Base-by-base conservation (phyloP, 2,888 invertebrate genomes). In the Macaria notata region DNA sequence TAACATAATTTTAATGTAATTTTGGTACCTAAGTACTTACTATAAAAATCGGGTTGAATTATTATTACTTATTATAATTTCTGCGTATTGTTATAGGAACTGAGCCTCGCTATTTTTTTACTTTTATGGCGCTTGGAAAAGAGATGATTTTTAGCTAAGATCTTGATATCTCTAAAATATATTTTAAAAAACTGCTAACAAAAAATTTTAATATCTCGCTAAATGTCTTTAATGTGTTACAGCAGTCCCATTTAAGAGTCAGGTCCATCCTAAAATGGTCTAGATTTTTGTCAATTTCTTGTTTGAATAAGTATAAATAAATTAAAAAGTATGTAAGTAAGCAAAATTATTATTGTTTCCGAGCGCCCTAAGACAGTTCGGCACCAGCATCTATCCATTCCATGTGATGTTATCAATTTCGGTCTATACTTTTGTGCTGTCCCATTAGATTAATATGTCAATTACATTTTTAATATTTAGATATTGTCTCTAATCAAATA, bases 1-100 rank as follows among this genome's bases (percentile, higher is more conserved):
- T 78, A 79, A 78, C 73, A 73, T 73, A 65, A 67, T 72, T 79
- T 55, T 51, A 61, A 57, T 59, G 54, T 62, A 56, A 73, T 76
- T 73, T 83, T 81, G 78, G 74, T 85, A 36, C 33, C 33, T 49
- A 83, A 82, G 86, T 87, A 86, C 84, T 87, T 86, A 86, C 79
- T 54, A 49, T 55, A 49, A 50, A 46, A 59, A 55, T 59, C 59
- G 54, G 76, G 72, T 79, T 61, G 71, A 75, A 73, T 75, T 79
- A 70, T 67, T 63, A 66, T 64, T 65, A 70, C 64, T 61, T 41
- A 41, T 9, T 41, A 63, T 64, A 63, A 30, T 60, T 62, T 61
- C 60, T 61, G 31, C 45, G 56, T 58, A 44, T 41, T 59, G 57
- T 64, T 56, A 56, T 71, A 72, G 86, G 86, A 84, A 84, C 81